Evolutionary conservation across 2,797 vertebrate species (phyloP).

Genomic region (Coreius guichenoti): DNA sequence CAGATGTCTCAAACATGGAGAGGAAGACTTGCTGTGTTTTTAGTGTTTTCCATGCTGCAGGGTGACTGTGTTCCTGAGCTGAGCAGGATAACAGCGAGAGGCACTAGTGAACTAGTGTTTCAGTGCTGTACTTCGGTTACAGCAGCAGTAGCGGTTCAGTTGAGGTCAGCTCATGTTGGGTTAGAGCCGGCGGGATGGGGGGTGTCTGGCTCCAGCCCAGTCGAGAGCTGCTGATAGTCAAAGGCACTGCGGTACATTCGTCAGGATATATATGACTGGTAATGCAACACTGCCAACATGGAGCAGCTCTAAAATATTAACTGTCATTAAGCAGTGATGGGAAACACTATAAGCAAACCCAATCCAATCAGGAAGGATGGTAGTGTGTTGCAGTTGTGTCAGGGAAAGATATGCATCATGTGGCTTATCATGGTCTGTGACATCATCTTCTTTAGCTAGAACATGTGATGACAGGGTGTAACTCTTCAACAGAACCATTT

Average conservation of each 20-base stretch:
- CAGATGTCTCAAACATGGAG: neutral
- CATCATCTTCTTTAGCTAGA: neutral
- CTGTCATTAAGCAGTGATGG: slow-evolving; percentile 24
- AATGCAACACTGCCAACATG: slow-evolving; percentile 14
- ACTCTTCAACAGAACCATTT: neutral
- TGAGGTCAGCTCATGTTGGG: slow-evolving; percentile 44
- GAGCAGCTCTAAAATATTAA: slow-evolving; percentile 41
- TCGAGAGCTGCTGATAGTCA: slow-evolving; percentile 26
- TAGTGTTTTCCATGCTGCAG: slow-evolving; percentile 32
- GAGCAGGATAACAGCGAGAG: slow-evolving; percentile 1
- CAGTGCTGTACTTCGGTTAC: slow-evolving; percentile 42
- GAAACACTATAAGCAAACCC: slow-evolving; percentile 33
- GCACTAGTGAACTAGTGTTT: slow-evolving; percentile 54
- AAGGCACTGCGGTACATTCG: slow-evolving; percentile 4
- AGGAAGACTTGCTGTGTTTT: neutral
- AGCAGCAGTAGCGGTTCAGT: slow-evolving; percentile 40
- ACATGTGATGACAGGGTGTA: neutral
- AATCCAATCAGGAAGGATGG: slow-evolving; percentile 37
- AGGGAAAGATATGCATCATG: neutral
- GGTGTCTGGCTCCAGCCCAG: slow-evolving; percentile 11
- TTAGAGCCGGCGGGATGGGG: neutral
- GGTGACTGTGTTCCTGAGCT: slow-evolving; percentile 17
- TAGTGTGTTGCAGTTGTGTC: slow-evolving; percentile 21
- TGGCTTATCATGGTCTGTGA: neutral
- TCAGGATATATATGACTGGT: slow-evolving; percentile 43